A percentile compares a stretch with the other conserved stretches of the same genome.
Conservation (phyloP, 1,140 invertebrate genomes). For the Hypsibius dujardini region DNA sequence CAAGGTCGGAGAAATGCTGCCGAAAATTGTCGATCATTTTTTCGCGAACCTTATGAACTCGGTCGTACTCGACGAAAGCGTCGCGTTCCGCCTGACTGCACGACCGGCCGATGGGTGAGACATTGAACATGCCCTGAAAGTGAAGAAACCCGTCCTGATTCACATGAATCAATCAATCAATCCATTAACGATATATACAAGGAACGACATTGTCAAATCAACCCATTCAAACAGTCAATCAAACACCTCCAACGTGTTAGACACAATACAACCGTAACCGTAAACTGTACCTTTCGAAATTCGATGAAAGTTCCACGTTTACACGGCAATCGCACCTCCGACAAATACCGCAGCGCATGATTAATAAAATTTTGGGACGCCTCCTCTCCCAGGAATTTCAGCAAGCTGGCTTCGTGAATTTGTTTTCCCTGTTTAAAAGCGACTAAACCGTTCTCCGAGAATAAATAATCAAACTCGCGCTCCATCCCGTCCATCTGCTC, state of each 20-base stretch:
- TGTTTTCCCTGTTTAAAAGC: conserved; percentile 56
- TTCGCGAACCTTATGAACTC: conserved; percentile 53
- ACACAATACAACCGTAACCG: no score
- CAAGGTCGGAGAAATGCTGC: conserved; percentile 58
- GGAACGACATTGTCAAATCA: no score
- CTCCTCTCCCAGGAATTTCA: conserved; percentile 67
- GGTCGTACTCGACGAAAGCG: conserved; percentile 69
- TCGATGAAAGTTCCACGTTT: conserved; percentile 93
- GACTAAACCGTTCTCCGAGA: conserved; percentile 89
- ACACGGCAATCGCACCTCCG: conserved; percentile 61
- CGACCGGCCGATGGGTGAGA: conserved; percentile 82
- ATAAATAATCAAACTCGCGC: conserved; percentile 67
- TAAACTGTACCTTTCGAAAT: conserved; percentile 45
- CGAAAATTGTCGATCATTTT: conserved; percentile 65
- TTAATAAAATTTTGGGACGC: conserved; percentile 81
- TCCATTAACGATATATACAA: no score
- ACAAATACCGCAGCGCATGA: conserved; percentile 70
- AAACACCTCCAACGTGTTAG: no score
- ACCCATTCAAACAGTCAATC: no score
- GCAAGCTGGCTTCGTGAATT: conserved; percentile 53
- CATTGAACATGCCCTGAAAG: conserved; percentile 64
- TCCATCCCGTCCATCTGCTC: conserved; percentile 67
- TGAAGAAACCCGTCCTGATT: no score
- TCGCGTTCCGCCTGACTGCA: conserved; percentile 62
- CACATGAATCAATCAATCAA: no score